Base-by-base conservation (phyloP, 1,140 invertebrate species). In the Meloidogyne floridensis region DNA sequence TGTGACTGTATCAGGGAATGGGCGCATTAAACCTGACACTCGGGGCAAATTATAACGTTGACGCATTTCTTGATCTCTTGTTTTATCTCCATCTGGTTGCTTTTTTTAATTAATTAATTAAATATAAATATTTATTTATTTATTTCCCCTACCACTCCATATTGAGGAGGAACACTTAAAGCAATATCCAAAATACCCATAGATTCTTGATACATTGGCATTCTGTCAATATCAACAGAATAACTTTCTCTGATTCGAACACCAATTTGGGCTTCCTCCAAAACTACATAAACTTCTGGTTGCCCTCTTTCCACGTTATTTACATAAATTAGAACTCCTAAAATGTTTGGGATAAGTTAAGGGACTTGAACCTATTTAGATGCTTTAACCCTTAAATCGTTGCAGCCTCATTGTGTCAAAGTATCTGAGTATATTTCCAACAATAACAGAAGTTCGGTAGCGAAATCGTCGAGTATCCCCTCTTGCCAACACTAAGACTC, bases 211-310 rank as follows among this genome's bases (percentile, higher is more conserved):
- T 90, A 89, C 77, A 83, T 86, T 18, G 89, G 85, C 69, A 90
- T 81, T 69, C 89, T 85, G 77, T 90, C 88, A 80, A 89, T 90
- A 83, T 90, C 88, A 13, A 89, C 73, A 6, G 85, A 83, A 77
- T 88, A 90, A 43, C 84, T 86, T 81, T 89, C 88, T 15, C 89
- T 75, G 72, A 89, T 90, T 15, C 88, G 70, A 43, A 89, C 65
- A 71, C 88, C 88, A 76, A 89, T 89, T 80, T 89, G 89, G 3
- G 88, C 89, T 82, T 89, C 88, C 77, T 90, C 89, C 72, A 89
- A 79, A n/a, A 90, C 89, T 0, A 89, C 88, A 78, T 89, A 89
- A 51, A 89, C 85, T 77, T 89, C 88, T 20, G 88, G 86, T 71
- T 89, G 88, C 18, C 88, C 88, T 65, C 89, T 59, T 80, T 90